phyloP scores from a whole-genome alignment of 2,888 invertebrate genomes.

The Nebria salina region DNA sequence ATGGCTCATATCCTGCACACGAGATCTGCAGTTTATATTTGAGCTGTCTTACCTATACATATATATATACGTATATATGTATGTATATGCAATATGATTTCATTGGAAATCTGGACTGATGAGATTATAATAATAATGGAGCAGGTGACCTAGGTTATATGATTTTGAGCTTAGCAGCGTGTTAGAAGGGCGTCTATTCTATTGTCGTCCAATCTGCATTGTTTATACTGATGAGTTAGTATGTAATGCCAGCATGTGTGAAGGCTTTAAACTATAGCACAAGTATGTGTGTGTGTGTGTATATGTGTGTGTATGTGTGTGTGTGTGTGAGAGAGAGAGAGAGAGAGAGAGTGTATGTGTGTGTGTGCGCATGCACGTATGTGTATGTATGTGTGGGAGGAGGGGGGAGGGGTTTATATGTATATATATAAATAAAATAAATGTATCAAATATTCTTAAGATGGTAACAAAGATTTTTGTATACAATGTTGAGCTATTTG shows the following conservation, averaged over 20 bases:
- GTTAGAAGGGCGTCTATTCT: neutral
- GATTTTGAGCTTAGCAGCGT: neutral
- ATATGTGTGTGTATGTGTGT: neutral
- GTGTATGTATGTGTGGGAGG: neutral
- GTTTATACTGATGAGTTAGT: neutral
- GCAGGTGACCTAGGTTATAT: neutral
- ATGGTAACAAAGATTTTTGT: neutral
- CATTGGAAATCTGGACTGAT: neutral
- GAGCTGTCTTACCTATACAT: neutral
- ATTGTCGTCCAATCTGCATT: neutral
- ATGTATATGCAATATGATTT: neutral
- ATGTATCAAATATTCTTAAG: neutral
- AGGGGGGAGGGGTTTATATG: neutral
- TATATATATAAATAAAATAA: no score
- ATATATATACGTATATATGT: neutral
- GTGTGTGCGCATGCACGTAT: neutral
- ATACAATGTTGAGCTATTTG: neutral
- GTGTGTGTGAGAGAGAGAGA: no score
- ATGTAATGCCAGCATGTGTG: neutral
- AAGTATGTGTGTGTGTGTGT: neutral
- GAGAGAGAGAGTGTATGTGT: no score
- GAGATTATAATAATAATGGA: conserved; percentile 1
- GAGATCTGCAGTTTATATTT: neutral
- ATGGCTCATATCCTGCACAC: neutral
- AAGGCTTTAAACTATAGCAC: neutral